phyloP scores from a whole-genome alignment of 2,113 vertebrate species.

The Elephas maximus region DNA sequence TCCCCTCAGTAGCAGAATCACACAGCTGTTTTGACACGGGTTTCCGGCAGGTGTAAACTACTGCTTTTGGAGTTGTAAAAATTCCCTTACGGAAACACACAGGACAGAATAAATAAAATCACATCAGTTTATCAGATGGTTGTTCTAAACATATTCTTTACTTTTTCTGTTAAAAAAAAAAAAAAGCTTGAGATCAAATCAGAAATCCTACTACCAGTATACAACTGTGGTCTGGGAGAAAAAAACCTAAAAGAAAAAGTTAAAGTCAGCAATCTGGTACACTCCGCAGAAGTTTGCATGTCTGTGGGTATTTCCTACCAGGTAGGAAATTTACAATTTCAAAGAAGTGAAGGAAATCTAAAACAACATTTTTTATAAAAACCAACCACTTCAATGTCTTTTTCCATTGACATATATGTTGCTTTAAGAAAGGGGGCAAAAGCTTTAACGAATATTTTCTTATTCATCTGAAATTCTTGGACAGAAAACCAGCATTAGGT shows the following conservation, averaged over 20 bases:
- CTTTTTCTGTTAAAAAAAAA: constrained; percentile 56
- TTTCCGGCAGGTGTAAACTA: constrained; percentile 69
- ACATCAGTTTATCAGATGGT: constrained; percentile 63
- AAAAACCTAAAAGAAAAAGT: constrained; percentile 34
- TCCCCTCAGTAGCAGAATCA: constrained; percentile 82
- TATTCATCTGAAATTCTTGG: constrained; percentile 28
- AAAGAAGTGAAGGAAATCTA: not conserved
- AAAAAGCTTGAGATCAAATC: constrained; percentile 30
- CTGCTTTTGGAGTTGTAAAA: constrained; percentile 75
- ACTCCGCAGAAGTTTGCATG: not conserved
- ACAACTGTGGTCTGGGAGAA: not conserved
- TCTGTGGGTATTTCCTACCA: not conserved
- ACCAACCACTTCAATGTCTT: constrained; percentile 17
- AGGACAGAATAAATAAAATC: constrained; percentile 69
- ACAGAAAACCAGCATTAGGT: not conserved
- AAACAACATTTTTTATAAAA: constrained; percentile 22
- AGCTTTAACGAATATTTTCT: not conserved
- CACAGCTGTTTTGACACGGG: not conserved
- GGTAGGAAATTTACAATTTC: not conserved
- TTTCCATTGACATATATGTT: constrained; percentile 10
- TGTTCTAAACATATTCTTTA: constrained; percentile 63
- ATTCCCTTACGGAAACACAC: constrained; percentile 79
- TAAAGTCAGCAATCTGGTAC: not conserved
- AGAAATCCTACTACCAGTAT: constrained; percentile 67
- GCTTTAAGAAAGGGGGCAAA: constrained; percentile 35